Evolutionary conservation across 2,113 vertebrate species (phyloP).

Genomic region (Heteronetta atricapilla): DNA sequence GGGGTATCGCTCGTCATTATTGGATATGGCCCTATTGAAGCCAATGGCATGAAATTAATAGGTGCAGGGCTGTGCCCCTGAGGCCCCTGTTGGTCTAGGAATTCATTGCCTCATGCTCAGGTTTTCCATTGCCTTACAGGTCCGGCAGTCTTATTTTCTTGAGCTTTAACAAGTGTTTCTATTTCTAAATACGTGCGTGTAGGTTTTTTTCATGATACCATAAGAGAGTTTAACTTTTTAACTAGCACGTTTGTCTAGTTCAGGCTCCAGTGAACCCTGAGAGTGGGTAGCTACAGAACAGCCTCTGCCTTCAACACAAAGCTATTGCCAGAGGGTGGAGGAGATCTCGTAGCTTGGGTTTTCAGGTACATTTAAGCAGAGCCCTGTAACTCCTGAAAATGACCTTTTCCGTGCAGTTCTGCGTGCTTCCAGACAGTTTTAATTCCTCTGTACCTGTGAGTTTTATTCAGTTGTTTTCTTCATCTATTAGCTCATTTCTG

Average conservation of each 20-base stretch:
- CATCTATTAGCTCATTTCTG: neutral
- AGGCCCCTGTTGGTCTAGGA: neutral
- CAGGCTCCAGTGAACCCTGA: neutral
- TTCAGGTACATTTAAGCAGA: neutral
- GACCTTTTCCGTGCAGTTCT: neutral
- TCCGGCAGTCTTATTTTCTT: neutral
- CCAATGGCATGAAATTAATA: slow-evolving; percentile 53
- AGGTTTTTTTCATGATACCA: neutral
- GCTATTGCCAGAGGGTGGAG: neutral
- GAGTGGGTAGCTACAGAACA: neutral
- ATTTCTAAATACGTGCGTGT: neutral
- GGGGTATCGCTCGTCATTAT: slow-evolving; percentile 24
- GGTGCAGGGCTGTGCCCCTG: neutral
- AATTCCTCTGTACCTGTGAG: neutral
- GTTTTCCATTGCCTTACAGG: slow-evolving; percentile 47
- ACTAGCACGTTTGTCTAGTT: neutral
- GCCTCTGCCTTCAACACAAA: neutral
- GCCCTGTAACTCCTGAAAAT: neutral
- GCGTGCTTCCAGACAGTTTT: accelerated
- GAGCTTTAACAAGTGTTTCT: neutral
- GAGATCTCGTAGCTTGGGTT: neutral
- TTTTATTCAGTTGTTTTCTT: neutral
- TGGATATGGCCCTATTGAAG: slow-evolving; percentile 31
- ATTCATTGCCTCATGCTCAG: slow-evolving; percentile 49
- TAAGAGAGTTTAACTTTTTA: neutral